Conservation (phyloP, 2,113 vertebrate species). For the Chelonoidis abingdonii region DNA sequence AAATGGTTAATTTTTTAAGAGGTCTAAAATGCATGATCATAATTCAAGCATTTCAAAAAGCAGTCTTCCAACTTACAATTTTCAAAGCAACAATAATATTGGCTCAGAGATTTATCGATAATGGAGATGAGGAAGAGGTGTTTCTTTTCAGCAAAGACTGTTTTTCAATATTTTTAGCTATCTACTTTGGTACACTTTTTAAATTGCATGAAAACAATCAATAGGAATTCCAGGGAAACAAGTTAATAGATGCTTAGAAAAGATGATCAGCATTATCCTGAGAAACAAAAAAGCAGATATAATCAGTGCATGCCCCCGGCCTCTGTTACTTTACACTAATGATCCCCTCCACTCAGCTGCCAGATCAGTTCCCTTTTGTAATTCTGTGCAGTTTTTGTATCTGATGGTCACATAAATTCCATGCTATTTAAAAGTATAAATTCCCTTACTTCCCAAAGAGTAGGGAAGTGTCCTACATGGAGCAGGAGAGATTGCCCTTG, state of each 20-base stretch:
- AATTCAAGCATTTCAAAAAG: background rate
- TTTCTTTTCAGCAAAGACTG: background rate
- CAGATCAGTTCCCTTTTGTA: background rate
- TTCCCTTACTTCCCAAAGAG: background rate
- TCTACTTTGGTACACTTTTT: background rate
- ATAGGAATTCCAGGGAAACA: background rate
- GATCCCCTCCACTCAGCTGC: background rate
- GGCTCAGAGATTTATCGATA: background rate
- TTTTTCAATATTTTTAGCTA: background rate
- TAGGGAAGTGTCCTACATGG: too few species aligned
- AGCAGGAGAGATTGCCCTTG: background rate
- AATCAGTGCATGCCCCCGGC: background rate
- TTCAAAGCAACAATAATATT: background rate
- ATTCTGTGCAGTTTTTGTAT: background rate
- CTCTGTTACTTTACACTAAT: background rate
- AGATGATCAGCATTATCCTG: background rate
- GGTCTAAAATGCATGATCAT: background rate
- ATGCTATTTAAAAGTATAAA: background rate
- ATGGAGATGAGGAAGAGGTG: background rate
- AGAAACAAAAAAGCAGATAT: background rate
- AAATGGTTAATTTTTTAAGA: background rate
- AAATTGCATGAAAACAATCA: background rate
- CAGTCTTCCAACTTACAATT: background rate
- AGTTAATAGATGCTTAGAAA: background rate
- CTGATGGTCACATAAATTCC: background rate